Conservation (phyloP, 2,888 invertebrate genomes). For the Lithophane leautieri region DNA sequence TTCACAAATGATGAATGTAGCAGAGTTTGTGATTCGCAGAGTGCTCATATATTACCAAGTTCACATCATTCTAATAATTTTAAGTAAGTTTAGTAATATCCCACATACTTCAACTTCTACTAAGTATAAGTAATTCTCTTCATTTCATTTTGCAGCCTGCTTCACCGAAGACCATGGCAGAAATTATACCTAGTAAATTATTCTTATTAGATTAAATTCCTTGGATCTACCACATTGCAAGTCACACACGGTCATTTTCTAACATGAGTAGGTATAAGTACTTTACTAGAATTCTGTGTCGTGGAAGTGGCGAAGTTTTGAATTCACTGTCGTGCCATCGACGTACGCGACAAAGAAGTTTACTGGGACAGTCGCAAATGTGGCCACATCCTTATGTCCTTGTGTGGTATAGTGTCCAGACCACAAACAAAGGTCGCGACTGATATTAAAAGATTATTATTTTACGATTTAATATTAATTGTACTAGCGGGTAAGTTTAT, state of each 20-base stretch:
- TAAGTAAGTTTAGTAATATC: too few relatives aligned
- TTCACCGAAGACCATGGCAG: neutral
- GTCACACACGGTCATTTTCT: neutral
- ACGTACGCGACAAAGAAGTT: too few relatives aligned
- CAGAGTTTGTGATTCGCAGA: neutral
- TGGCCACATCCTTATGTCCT: conserved; percentile 59
- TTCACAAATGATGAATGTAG: too few relatives aligned
- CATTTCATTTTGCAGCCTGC: neutral
- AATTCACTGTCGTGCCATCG: too few relatives aligned
- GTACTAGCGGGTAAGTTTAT: conserved; percentile 5
- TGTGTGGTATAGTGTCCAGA: conserved; percentile 71
- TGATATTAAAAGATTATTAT: conserved; percentile 28
- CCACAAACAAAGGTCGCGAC: conserved; percentile 37
- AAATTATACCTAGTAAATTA: neutral
- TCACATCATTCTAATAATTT: neutral
- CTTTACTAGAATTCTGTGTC: too few relatives aligned
- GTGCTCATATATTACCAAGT: neutral
- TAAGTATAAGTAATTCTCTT: neutral
- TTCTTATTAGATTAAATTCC: neutral
- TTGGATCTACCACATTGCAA: neutral
- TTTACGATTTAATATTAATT: conserved; percentile 43
- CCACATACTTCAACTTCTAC: too few relatives aligned
- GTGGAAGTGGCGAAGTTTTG: too few relatives aligned
- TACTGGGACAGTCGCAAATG: neutral
- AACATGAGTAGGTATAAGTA: too few relatives aligned